Percentiles rank a stretch among this genome's conserved stretches.
Conservation (phyloP, 2,113 vertebrate genomes). For the Indri indri region DNA sequence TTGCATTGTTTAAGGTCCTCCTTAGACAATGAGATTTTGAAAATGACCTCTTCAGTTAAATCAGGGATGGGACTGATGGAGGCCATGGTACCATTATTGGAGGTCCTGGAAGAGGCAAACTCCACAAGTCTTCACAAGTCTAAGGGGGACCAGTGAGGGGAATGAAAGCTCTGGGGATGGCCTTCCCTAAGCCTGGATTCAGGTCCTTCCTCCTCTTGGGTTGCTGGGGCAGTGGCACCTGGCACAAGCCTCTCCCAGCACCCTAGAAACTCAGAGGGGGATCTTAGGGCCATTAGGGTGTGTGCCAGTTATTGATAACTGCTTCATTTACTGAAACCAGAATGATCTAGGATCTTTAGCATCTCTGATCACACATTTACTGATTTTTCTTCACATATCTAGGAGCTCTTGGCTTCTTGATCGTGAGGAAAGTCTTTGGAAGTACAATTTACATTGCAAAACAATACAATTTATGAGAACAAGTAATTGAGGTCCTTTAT, state of each 20-base stretch:
- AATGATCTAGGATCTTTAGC: background rate
- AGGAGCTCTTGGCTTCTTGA: background rate
- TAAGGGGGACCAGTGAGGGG: background rate
- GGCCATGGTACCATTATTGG: background rate
- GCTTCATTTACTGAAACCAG: background rate
- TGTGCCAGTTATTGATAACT: background rate
- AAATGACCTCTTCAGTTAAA: background rate
- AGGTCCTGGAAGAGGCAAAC: background rate
- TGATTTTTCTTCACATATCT: background rate
- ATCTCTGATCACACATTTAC: background rate
- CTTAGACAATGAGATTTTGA: background rate
- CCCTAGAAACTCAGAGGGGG: background rate
- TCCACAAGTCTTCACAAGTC: background rate
- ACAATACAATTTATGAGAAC: background rate
- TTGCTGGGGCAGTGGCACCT: background rate
- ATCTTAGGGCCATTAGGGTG: background rate
- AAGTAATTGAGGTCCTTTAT: background rate
- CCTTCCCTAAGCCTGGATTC: background rate
- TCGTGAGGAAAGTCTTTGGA: background rate
- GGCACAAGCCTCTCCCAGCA: background rate
- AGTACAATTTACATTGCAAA: background rate
- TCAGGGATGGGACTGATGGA: background rate
- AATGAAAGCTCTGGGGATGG: background rate
- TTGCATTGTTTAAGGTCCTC: background rate
- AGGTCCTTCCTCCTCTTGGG: background rate